Evolutionary conservation across 2,888 invertebrate species (phyloP).

Genomic region (Cephus spinipes): DNA sequence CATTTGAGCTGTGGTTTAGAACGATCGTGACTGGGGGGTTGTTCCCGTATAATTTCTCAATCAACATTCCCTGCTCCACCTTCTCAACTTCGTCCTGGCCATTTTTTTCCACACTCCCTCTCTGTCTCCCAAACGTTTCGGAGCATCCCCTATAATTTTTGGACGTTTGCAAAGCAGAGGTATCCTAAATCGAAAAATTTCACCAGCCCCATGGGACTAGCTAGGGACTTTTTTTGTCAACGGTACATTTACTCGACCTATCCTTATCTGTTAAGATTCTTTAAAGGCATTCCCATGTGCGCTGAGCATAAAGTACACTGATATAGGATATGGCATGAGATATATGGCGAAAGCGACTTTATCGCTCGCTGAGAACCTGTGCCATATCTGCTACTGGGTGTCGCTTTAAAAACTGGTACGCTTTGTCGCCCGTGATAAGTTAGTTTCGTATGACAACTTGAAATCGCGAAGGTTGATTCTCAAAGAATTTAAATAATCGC

Average conservation of each 20-base stretch:
- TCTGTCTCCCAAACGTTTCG: not conserved
- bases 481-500: not conserved
- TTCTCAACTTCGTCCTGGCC: not conserved
- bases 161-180: not conserved
- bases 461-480: not conserved
- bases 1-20: conserved; percentile 4
- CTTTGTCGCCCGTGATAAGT: not conserved
- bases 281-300: not conserved
- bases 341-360: not conserved
- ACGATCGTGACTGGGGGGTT: conserved; percentile 10
- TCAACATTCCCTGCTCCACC: conserved; percentile 16
- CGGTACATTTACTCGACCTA: not conserved
- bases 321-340: not conserved
- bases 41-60: conserved; percentile 22
- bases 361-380: not conserved
- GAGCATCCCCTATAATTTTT: not conserved
- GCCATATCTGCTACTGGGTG: not conserved
- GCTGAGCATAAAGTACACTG: not conserved
- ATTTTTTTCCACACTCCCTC: not conserved
- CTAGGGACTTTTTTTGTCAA: not conserved
- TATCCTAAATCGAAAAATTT: not conserved
- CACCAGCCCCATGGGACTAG: not conserved
- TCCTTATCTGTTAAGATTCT: not conserved
- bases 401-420: not conserved
- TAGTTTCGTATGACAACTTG: not conserved